Conservation (phyloP, 2,888 invertebrate genomes). For the Venusia cambrica region DNA sequence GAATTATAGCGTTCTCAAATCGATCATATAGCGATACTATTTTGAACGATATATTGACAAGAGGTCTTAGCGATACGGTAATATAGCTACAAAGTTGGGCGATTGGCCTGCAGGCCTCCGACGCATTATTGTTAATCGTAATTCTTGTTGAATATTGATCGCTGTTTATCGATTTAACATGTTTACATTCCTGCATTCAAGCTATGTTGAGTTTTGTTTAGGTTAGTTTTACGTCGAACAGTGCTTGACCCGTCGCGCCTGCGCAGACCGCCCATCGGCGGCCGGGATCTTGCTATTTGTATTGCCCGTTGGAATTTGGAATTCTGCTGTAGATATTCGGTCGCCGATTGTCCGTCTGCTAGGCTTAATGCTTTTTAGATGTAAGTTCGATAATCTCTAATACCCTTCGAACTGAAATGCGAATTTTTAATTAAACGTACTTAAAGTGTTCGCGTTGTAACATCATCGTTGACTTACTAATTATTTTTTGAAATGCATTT, state of each 20-base stretch:
- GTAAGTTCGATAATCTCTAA: constrained; percentile 61
- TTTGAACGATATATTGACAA: too few species aligned
- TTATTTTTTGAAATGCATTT: constrained; percentile 75
- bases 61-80: too few species aligned
- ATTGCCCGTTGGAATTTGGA: constrained; percentile 6
- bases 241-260: constrained; percentile 25
- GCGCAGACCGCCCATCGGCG: constrained; percentile 30
- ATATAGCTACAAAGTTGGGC: too few species aligned
- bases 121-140: constrained; percentile 66
- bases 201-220: constrained; percentile 76
- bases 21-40: too few species aligned
- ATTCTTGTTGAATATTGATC: constrained; percentile 67
- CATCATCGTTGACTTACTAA: constrained; percentile 62
- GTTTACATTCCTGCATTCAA: constrained; percentile 78
- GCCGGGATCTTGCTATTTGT: constrained; percentile 9
- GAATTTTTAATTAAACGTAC: constrained; percentile 71
- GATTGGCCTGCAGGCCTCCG: too few species aligned
- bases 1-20: too few species aligned
- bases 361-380: constrained; percentile 60
- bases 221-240: constrained; percentile 62
- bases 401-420: constrained; percentile 58
- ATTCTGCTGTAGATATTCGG: constrained; percentile 7
- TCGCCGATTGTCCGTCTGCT: constrained; percentile 48
- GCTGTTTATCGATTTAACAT: constrained; percentile 71
- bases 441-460: constrained; percentile 50